Percentiles rank a stretch among this genome's conserved stretches.
Conservation (phyloP, 2,113 vertebrate genomes). For the Gobiocypris rarus region DNA sequence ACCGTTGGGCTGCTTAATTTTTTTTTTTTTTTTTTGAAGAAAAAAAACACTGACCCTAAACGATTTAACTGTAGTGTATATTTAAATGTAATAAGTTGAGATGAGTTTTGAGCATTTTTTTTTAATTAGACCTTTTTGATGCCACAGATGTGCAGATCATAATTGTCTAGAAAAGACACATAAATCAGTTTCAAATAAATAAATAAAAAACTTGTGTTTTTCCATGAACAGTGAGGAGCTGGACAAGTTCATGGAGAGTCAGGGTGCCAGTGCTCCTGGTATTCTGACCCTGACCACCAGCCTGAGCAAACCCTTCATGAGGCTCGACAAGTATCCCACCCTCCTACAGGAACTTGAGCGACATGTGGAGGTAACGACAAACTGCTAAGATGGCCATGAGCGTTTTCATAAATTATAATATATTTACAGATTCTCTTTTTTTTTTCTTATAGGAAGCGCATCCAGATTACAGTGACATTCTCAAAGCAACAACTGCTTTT, state of each 20-base stretch:
- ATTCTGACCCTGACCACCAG: constrained; percentile 92
- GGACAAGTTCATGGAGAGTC: constrained; percentile 95
- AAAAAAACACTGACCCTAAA: too few species aligned
- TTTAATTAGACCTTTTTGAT: background rate
- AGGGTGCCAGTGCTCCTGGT: constrained; percentile 86
- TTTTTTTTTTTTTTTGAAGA: too few species aligned
- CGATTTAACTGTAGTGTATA: background rate
- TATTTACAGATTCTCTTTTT: background rate
- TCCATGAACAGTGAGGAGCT: constrained; percentile 84
- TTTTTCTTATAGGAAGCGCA: constrained; percentile 84
- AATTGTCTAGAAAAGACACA: background rate
- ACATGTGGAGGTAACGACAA: constrained; percentile 88
- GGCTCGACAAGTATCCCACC: constrained; percentile 93
- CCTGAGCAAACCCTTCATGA: constrained; percentile 96
- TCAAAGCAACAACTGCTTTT: constrained; percentile 87
- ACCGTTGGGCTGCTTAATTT: background rate
- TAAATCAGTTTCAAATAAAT: background rate
- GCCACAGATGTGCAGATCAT: background rate
- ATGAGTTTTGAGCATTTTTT: background rate
- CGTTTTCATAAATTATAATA: background rate
- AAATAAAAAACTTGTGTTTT: background rate
- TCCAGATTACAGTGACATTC: constrained; percentile 90
- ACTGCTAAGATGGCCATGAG: background rate
- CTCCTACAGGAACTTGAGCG: constrained; percentile 95
- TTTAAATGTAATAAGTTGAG: background rate